Evolutionary conservation across 2,113 vertebrate genomes (phyloP), one percentile per base, ranked within the genome.

Genomic region (Apteryx owenii): DNA sequence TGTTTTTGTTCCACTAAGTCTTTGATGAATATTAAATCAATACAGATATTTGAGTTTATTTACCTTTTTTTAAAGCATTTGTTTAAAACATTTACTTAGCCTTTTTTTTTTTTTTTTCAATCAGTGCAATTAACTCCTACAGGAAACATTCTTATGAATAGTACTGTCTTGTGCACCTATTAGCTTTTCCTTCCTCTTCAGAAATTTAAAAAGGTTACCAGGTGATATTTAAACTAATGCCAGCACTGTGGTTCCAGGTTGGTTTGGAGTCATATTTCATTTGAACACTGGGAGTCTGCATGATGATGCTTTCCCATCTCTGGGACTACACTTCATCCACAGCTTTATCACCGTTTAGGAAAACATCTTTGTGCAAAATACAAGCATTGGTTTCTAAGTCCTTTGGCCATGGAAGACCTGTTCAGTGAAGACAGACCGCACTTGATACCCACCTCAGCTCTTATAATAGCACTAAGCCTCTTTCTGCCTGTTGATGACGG

Each of bases 401-500:
- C 61, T 65, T 89, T 84, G 48, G 53, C 73, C 17, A 6, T 4
- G 48, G 69, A 95, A 42, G 76, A 86, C 72, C 65, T 61, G 53
- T 84, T 95, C 86, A 60, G 69, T 70, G 87, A 73, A 95, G 93
- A 88, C 28, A 88, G 80, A 77, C 40, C 73, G 89, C 90, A 95
- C 82, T 94, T 97, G 96, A 95, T 88, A 79, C 89, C 80, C 91
- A 87, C 80, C 90, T 95, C 97, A 93, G 94, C 80, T 95, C 91
- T 89, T 77, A 22, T 87, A 96, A 94, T 91, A 89, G 95, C 17
- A 53, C 40, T 82, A 94, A 97, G 92, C 91, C 86, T 95, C 87
- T 90, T 89, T 95, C 40, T 53, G 90, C 80, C 92, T 93, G 81
- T 38, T 95, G 95, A 95, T 93, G 97, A 95, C 96, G 95, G 92